phyloP scores from a whole-genome alignment of 2,888 invertebrate species.

The Ochropacha duplaris region DNA sequence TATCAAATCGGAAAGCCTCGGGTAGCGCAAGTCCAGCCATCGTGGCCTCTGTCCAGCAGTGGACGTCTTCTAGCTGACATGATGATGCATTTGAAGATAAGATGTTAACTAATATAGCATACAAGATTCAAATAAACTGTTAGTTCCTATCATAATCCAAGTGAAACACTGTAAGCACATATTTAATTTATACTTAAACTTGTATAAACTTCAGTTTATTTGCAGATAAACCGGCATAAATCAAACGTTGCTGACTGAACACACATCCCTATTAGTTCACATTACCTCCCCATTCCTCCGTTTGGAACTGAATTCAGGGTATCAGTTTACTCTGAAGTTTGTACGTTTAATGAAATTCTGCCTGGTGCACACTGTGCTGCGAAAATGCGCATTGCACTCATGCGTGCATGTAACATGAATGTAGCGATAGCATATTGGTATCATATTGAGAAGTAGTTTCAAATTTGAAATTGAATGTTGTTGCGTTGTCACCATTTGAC shows the following conservation, averaged over 20 bases:
- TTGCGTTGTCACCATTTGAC: too few relatives aligned
- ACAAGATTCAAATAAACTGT: background rate
- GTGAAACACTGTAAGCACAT: background rate
- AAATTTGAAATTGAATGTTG: too few relatives aligned
- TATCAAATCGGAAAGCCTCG: too few relatives aligned
- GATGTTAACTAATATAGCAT: too few relatives aligned
- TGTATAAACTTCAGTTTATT: background rate
- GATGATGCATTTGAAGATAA: too few relatives aligned
- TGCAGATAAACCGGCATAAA: conserved; percentile 19
- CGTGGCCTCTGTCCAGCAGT: too few relatives aligned
- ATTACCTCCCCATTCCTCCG: conserved; percentile 8
- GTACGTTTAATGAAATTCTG: conserved; percentile 27
- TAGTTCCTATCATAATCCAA: background rate
- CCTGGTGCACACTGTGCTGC: conserved; percentile 20
- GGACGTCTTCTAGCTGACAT: too few relatives aligned
- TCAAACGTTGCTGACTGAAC: conserved; percentile 30
- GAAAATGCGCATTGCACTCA: conserved; percentile 12
- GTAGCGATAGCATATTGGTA: conserved; percentile 11
- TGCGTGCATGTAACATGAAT: conserved; percentile 9
- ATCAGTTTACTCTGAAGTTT: conserved; percentile 12
- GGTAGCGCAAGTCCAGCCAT: too few relatives aligned
- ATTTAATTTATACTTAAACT: background rate
- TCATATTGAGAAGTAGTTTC: background rate
- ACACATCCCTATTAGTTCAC: conserved; percentile 27
- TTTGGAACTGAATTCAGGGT: conserved; percentile 2